Conservation (phyloP, 2,113 vertebrate genomes). For the Dissostichus mawsoni region DNA sequence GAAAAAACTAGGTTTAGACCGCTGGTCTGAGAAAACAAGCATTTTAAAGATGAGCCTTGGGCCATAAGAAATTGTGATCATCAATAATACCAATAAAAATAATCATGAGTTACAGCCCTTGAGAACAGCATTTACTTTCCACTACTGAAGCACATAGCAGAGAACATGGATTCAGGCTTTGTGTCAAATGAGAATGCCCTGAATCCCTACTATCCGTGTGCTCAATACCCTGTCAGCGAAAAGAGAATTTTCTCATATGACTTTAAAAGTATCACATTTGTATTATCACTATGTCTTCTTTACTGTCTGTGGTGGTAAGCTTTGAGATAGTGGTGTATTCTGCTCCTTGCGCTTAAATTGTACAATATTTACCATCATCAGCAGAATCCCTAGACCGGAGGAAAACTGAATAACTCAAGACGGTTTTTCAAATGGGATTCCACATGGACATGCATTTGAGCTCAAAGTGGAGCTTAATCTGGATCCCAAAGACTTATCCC, state of each 20-base stretch:
- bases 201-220: background rate
- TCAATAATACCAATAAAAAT: conserved; percentile 6
- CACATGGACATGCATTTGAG: conserved; percentile 50
- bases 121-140: conserved; percentile 2
- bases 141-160: background rate
- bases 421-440: conserved; percentile 50
- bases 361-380: conserved; percentile 21
- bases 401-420: conserved; percentile 36
- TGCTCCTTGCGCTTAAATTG: conserved; percentile 22
- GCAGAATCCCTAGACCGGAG: conserved; percentile 37
- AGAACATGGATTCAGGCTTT: conserved; percentile 8
- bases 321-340: background rate
- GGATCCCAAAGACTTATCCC: conserved; percentile 58
- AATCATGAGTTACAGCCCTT: conserved; percentile 9
- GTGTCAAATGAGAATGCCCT: conserved; percentile 3
- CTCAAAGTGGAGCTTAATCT: conserved; percentile 54
- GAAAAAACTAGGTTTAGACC: background rate
- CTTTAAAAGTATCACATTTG: conserved; percentile 21
- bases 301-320: conserved; percentile 1
- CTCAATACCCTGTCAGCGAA: background rate
- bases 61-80: background rate
- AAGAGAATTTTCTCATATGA: background rate
- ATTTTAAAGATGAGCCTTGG: background rate
- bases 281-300: conserved; percentile 4
- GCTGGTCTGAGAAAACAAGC: background rate